Base-by-base conservation (phyloP, 1,140 invertebrate genomes). In the Zaprionus taronus region DNA sequence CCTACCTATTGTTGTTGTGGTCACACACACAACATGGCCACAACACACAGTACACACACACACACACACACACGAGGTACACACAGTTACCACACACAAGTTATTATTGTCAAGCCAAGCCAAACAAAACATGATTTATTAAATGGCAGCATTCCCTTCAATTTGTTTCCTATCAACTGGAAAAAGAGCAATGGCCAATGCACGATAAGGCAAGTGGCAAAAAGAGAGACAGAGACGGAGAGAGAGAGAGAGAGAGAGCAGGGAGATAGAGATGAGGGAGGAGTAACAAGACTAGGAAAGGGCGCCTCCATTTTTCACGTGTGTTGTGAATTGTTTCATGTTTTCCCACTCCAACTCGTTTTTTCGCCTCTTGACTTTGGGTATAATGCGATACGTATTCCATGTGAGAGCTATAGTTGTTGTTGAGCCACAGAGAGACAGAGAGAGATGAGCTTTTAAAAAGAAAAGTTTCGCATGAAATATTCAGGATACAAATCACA, bases 61-160 rank as follows among this genome's bases (percentile, higher is more conserved):
- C 70, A 51, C 70, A 2, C 51, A 58, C 38, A 49, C 69, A 78
- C 77, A 87, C 31, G 80, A 70, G 70, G 77, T 66, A 75, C 84
- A 58, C 83, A 82, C 79, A 73, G 75, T 81, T 80, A 66, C 82
- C 82, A 86, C 83, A 86, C 83, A 77, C 79, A 86, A 90, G 84
- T 84, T 89, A 89, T 89, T 89, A 89, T 89, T 89, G 85, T 89
- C 84, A 89, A 84, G 84, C 75, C 84, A 70, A 87, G 85, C 75
- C 84, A 89, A 87, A 89, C 85, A 89, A 89, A 89, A 89, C 84
- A 89, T 89, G 84, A 89, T 89, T 89, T 89, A 89, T 89, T 89
- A 89, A 89, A 89, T 84, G 85, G 85, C 81, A 90, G 79, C 80
- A 89, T 89, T 89, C 85, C 81, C 84, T 89, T 89, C 84, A 89